Evolutionary conservation across 2,797 vertebrate species (phyloP).

Genomic region (Malurus leucopterus): DNA sequence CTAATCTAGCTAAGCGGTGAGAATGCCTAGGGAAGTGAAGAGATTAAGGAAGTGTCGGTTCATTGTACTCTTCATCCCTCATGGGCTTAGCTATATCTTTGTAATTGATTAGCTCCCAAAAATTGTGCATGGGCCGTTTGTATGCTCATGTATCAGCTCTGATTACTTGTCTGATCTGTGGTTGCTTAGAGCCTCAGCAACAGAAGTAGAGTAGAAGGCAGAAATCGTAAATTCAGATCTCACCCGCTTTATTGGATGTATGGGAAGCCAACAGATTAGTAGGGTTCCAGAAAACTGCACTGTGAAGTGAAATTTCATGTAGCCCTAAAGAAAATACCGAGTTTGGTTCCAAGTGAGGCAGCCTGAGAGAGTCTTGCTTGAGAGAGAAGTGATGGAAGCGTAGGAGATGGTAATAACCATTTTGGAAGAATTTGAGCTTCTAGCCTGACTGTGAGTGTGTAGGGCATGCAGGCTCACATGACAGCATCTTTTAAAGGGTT

Average conservation of each 20-base stretch:
- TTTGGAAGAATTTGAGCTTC: not conserved
- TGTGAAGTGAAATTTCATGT: not conserved
- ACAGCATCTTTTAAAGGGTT: fast-evolving
- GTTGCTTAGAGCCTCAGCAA: not conserved
- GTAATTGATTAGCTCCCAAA: not conserved
- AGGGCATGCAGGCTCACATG: not conserved
- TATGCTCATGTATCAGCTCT: not conserved
- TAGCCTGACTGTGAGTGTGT: not conserved
- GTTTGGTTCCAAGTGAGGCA: not conserved
- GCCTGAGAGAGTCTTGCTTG: not conserved
- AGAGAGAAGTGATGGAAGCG: not conserved
- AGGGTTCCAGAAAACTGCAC: not conserved
- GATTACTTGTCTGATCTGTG: not conserved
- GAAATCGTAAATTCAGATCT: not conserved
- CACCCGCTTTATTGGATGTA: not conserved
- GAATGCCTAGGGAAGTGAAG: not conserved
- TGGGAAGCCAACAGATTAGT: not conserved
- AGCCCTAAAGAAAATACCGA: not conserved
- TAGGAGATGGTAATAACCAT: not conserved
- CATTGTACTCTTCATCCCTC: not conserved
- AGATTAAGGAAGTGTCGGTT: not conserved
- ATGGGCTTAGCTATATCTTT: not conserved
- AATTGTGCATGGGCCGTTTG: not conserved
- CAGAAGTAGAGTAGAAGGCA: not conserved
- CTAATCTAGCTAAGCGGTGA: not conserved